A percentile compares a stretch with the other conserved stretches of the same genome.
Evolutionary conservation across 2,888 invertebrate species (phyloP).

Genomic region (Aquatica leii): DNA sequence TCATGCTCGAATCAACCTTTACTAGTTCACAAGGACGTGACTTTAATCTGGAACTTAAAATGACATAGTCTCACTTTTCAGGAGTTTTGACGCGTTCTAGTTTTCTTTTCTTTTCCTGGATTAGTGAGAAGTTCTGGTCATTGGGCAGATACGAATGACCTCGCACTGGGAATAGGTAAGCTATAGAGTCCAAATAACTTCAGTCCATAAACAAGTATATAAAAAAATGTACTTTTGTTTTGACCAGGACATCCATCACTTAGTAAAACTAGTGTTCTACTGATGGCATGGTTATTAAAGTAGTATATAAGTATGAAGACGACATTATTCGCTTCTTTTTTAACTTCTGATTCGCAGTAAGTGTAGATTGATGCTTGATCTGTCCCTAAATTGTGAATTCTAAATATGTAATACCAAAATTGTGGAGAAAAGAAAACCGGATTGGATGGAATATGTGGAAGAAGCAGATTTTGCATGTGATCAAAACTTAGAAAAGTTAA

Average conservation of each 20-base stretch:
- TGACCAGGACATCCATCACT: not conserved
- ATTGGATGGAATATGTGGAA: not conserved
- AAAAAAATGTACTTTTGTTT: not conserved
- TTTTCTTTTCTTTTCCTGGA: not conserved
- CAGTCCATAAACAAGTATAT: not conserved
- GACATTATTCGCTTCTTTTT: no score
- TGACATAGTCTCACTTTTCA: no score
- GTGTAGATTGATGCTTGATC: not conserved
- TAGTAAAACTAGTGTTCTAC: not conserved
- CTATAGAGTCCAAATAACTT: not conserved
- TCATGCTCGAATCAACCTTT: no score
- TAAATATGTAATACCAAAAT: not conserved
- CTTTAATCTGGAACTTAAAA: no score
- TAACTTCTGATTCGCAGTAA: not conserved
- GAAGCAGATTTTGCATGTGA: no score
- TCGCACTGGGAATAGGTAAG: not conserved
- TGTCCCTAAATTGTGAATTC: not conserved
- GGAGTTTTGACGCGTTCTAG: no score
- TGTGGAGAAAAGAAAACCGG: not conserved
- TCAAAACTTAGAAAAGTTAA: no score
- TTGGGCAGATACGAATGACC: not conserved
- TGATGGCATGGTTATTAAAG: no score
- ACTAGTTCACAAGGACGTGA: no score
- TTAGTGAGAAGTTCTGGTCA: not conserved
- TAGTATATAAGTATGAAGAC: no score